Evolutionary conservation across 2,888 invertebrate genomes (phyloP), one percentile per base, ranked within the genome.

Genomic region (Scaeva pyrastri): DNA sequence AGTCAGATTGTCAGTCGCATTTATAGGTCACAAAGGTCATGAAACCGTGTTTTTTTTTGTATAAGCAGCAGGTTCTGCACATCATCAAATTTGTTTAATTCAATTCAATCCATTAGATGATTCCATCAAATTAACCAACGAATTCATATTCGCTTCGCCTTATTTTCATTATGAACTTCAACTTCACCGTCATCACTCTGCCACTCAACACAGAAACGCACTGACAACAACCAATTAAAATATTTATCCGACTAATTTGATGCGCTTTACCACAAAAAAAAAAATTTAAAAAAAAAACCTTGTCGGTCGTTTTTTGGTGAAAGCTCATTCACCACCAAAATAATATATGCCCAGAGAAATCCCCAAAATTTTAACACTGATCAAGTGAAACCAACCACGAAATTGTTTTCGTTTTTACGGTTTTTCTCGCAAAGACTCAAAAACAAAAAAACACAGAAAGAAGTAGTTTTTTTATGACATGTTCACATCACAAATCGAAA

Each of bases 401-500:
- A 82, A 86, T 86, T 58, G 86, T 77, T 81, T 86, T 83, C 70
- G 31, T 31, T 77, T 77, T 86, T 76, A 77, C 41, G 76, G 16
- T 76, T 85, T 81, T 85, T 45, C 45, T 39, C 36, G 31, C n/a
- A n/a, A n/a, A 45, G 50, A 60, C 39, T 41, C 36, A 50, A 50
- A 39, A 36, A 45, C 31, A 6, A 45, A 45, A 43, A 50, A n/a
- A n/a, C 21, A 8, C 19, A 48, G 45, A 75, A 39, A 10, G 12
- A 56, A 71, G 16, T 52, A 56, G 39, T 41, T 80, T 78, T 87
- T 80, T 87, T 87, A 87, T 87, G 87, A 83, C 87, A 83, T 87
- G 87, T 87, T 87, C 83, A 83, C 87, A 83, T 87, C 87, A 86
- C 86, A 83, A 87, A 83, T 87, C 87, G 87, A 83, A 87, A 83